A percentile compares a stretch with the other conserved stretches of the same genome.
Evolutionary conservation across 1,140 invertebrate species (phyloP).

Genomic region (Branchinecta lynchi): DNA sequence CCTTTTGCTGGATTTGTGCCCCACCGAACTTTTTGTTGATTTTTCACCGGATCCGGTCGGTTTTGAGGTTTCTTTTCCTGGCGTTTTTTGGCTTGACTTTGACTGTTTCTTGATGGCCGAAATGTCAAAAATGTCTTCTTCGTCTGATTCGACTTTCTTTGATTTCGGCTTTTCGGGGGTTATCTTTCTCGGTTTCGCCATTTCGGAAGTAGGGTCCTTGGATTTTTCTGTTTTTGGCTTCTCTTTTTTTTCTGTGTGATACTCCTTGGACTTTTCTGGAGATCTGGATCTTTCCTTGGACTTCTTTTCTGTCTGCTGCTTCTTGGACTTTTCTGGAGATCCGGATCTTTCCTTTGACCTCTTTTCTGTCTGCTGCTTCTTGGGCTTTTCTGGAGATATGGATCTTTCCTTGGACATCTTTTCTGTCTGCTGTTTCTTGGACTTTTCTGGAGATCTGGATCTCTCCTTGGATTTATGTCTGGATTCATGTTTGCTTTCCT

Average conservation of each 20-base stretch:
- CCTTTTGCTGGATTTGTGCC: conserved; percentile 13
- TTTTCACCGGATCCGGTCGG: too few relatives aligned
- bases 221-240: not conserved
- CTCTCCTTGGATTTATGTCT: not conserved
- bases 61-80: not conserved
- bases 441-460: too few relatives aligned
- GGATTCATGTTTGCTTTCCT: not conserved
- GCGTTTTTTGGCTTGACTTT: not conserved
- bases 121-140: conserved; percentile 20
- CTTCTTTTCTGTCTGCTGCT: not conserved
- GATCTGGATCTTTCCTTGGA: not conserved
- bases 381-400: not conserved
- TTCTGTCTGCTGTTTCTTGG: not conserved
- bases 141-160: conserved; percentile 26
- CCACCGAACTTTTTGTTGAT: too few relatives aligned
- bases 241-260: not conserved
- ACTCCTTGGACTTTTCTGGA: not conserved
- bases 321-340: not conserved
- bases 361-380: not conserved
- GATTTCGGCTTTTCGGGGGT: conserved; percentile 19
- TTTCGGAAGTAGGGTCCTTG: too few relatives aligned
- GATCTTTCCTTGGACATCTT: not conserved
- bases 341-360: conserved; percentile 14
- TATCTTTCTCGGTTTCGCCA: conserved; percentile 22
- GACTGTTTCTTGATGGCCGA: not conserved